Conservation (phyloP, 2,113 vertebrate genomes). For the Octodon degus region DNA sequence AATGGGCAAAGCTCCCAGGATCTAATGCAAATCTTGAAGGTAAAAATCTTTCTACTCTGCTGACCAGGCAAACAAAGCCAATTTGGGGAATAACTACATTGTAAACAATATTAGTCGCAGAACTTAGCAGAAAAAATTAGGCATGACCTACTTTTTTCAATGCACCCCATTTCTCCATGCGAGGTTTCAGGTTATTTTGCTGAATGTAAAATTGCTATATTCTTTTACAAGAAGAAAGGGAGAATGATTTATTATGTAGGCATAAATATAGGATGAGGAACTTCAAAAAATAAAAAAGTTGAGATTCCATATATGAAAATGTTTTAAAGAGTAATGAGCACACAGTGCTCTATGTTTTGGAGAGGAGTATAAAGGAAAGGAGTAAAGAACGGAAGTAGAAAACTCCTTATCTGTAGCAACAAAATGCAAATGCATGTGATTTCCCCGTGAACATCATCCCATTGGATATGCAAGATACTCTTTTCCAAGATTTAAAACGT, state of each 20-base stretch:
- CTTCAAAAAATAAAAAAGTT: constrained; percentile 61
- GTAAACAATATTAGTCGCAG: constrained; percentile 46
- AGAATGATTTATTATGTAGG: not conserved
- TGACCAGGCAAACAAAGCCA: constrained; percentile 47
- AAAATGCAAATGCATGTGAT: constrained; percentile 59
- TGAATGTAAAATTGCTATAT: constrained; percentile 67
- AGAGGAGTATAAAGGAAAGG: not conserved
- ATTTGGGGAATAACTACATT: constrained; percentile 13
- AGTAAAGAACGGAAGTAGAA: constrained; percentile 57
- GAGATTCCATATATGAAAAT: constrained; percentile 37
- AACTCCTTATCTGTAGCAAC: constrained; percentile 60
- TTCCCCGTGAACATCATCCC: constrained; percentile 53
- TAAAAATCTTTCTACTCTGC: not conserved
- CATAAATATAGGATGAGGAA: constrained; percentile 47
- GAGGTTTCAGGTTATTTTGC: constrained; percentile 67
- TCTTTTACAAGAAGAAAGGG: not conserved
- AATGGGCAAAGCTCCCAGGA: not conserved
- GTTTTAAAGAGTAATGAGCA: constrained; percentile 38
- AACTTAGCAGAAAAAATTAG: constrained; percentile 25
- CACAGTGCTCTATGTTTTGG: not conserved
- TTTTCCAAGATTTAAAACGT: constrained; percentile 73
- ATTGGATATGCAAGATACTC: constrained; percentile 57
- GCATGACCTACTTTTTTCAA: not conserved
- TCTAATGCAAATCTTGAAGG: constrained; percentile 28
- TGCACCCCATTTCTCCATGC: not conserved